These are phyloP conservation scores for Periophthalmus modestus DNA, from an alignment of 2,113 vertebrate genomes.

Conservation along the genomic window DNA sequence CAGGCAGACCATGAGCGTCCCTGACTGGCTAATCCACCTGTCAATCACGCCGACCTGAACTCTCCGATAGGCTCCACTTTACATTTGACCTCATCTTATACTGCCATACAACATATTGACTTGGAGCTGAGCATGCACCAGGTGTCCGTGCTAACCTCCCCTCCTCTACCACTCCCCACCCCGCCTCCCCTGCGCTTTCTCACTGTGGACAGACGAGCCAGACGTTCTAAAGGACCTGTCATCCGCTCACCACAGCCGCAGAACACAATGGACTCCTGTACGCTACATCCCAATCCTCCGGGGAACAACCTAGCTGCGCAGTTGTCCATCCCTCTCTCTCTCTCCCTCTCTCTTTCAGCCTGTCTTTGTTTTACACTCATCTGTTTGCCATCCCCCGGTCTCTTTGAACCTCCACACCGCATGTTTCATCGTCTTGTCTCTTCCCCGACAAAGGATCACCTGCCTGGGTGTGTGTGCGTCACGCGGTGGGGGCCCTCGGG, in stretches of 20 bases:
- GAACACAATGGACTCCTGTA: constrained; percentile 48
- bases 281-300: constrained; percentile 17
- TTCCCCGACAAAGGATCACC: constrained; percentile 66
- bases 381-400: constrained; percentile 29
- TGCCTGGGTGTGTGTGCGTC: constrained; percentile 55
- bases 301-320: constrained; percentile 34
- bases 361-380: constrained; percentile 31
- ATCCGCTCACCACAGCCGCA: constrained; percentile 33
- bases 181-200: constrained; percentile 36
- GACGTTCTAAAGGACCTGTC: constrained; percentile 44
- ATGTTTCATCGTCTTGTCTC: constrained; percentile 36
- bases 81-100: background rate
- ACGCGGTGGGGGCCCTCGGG: constrained; percentile 42
- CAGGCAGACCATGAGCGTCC: no score
- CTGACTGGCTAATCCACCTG: no score
- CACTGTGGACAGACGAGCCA: constrained; percentile 35
- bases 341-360: constrained; percentile 27
- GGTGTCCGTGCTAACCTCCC: constrained; percentile 49
- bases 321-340: constrained; percentile 2
- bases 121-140: constrained; percentile 26
- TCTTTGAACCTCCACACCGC: constrained; percentile 6
- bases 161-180: constrained; percentile 35
- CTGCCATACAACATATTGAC: background rate
- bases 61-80: no score
- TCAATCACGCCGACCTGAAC: no score